These are phyloP conservation scores for Pteronotus mesoamericanus DNA, from an alignment of 2,797 vertebrate genomes.

Conservation along the genomic window DNA sequence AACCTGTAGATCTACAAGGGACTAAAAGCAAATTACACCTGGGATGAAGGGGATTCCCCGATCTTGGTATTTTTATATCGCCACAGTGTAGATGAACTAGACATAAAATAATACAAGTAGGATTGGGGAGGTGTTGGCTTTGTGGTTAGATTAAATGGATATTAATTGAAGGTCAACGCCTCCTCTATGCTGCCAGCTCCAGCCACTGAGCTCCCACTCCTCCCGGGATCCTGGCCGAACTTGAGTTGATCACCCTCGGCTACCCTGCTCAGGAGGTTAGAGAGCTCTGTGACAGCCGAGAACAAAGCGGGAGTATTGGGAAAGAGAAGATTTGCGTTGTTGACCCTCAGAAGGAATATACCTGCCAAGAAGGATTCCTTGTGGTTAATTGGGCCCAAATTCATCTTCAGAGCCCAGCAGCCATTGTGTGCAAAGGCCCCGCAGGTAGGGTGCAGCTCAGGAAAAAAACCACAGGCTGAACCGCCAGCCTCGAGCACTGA, in stretches of 20 bases:
- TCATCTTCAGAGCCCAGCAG: neutral
- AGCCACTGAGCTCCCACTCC: neutral
- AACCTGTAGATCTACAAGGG: neutral
- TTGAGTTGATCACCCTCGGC: neutral
- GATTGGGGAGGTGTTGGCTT: neutral
- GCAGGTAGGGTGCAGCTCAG: rapidly evolving
- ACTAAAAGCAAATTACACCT: neutral
- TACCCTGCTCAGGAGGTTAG: neutral
- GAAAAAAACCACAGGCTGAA: too few species aligned
- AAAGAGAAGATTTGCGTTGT: neutral
- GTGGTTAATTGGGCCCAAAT: neutral
- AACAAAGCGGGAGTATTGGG: neutral
- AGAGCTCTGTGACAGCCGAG: neutral
- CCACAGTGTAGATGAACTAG: neutral
- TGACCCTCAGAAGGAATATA: neutral
- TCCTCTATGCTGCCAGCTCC: neutral
- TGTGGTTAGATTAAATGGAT: neutral
- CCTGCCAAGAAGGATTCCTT: neutral
- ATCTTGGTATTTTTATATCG: neutral
- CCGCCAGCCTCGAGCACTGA: too few species aligned
- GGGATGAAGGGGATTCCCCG: neutral
- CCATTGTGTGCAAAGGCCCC: neutral
- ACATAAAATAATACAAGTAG: neutral
- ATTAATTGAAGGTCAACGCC: neutral
- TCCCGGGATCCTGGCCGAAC: neutral